A percentile compares a stretch with the other conserved stretches of the same genome.
Conservation (phyloP, 2,888 invertebrate genomes). For the Biston betularia region DNA sequence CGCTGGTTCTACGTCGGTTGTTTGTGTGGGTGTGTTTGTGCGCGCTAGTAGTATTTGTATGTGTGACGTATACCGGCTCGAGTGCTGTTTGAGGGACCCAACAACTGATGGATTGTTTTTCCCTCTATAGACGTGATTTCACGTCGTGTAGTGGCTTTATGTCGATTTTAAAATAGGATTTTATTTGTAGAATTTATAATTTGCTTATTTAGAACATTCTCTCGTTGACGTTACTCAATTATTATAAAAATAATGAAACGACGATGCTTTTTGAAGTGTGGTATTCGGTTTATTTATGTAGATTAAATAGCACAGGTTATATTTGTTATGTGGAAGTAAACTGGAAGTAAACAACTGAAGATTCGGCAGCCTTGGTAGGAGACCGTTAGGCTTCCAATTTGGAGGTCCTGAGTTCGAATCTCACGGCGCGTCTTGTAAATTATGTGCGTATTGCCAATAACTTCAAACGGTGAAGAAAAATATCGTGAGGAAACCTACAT, state of each 20-base stretch:
- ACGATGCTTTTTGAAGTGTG: too few relatives aligned
- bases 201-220: not conserved
- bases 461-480: too few relatives aligned
- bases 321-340: too few relatives aligned
- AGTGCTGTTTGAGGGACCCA: conserved; percentile 59
- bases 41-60: conserved; percentile 35
- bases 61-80: conserved; percentile 51
- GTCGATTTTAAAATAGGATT: conserved; percentile 30
- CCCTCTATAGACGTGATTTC: conserved; percentile 58
- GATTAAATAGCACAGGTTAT: too few relatives aligned
- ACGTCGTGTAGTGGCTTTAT: conserved; percentile 56
- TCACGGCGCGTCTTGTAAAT: too few relatives aligned
- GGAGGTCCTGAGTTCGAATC: too few relatives aligned
- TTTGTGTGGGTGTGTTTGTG: conserved; percentile 32
- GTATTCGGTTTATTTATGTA: too few relatives aligned
- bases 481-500: too few relatives aligned
- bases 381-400: too few relatives aligned
- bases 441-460: too few relatives aligned
- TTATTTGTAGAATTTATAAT: not conserved
- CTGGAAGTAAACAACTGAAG: too few relatives aligned
- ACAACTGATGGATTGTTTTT: conserved; percentile 67
- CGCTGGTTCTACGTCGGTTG: conserved; percentile 18
- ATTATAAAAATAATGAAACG: not conserved
- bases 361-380: too few relatives aligned
- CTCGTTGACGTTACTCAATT: not conserved